Conservation (phyloP, 2,797 vertebrate genomes). For the Sebastes hopkinsi region DNA sequence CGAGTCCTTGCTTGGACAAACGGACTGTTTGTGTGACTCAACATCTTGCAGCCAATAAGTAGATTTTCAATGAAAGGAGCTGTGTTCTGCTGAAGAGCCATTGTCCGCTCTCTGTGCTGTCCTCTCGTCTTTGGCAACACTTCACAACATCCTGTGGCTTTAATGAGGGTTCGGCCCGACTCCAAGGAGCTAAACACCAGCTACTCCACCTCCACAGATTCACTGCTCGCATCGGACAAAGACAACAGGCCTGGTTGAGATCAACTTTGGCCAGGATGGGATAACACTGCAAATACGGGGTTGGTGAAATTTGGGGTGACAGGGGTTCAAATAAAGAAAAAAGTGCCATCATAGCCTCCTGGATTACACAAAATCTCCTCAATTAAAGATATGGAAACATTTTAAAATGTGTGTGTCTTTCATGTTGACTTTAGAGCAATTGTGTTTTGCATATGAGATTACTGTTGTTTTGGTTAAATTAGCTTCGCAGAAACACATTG, state of each 20-base stretch:
- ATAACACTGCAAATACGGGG: not conserved
- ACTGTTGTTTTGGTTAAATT: not conserved
- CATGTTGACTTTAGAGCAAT: not conserved
- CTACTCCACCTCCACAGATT: not conserved
- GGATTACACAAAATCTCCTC: not conserved
- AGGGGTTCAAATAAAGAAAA: not conserved
- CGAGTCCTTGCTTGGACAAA: not conserved
- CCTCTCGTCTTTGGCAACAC: not conserved
- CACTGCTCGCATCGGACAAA: not conserved
- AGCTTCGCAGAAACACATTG: not conserved
- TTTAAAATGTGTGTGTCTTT: not conserved
- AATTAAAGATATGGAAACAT: not conserved
- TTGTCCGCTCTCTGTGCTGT: not conserved
- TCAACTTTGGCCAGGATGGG: not conserved
- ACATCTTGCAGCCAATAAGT: slow-evolving; percentile 6
- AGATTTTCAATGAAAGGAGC: slow-evolving; percentile 21
- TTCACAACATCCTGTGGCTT: slow-evolving; percentile 22
- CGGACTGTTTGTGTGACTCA: not conserved
- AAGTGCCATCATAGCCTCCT: not conserved
- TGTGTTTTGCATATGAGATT: not conserved
- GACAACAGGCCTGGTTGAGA: not conserved
- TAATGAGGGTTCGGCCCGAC: slow-evolving; percentile 7
- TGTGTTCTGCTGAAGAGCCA: not conserved
- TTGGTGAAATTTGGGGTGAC: not conserved
- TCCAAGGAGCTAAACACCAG: slow-evolving; percentile 1